Percentiles rank a stretch among this genome's conserved stretches.
Evolutionary conservation across 2,113 vertebrate genomes (phyloP).

Genomic region (Macquaria australasica): DNA sequence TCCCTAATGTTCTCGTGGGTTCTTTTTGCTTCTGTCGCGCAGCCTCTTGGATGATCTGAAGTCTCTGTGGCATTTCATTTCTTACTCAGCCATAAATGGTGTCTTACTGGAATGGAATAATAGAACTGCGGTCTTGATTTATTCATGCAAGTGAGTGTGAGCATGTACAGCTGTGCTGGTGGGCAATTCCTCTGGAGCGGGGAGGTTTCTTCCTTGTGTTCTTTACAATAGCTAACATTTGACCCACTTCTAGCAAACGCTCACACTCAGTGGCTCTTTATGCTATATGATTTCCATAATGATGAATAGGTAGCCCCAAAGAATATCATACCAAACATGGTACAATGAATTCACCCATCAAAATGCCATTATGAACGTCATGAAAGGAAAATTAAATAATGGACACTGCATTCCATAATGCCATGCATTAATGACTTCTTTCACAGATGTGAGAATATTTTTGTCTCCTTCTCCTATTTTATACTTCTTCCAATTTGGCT

Average conservation of each 20-base stretch:
- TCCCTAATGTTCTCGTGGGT: slow-evolving; percentile 54
- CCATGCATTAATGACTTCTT: slow-evolving; percentile 56
- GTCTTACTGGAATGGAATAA: slow-evolving; percentile 71
- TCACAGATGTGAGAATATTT: slow-evolving; percentile 47
- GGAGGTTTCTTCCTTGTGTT: slow-evolving; percentile 50
- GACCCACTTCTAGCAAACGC: slow-evolving; percentile 69
- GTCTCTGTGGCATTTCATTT: slow-evolving; percentile 78
- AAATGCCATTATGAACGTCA: slow-evolving; percentile 61
- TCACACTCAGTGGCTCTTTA: slow-evolving; percentile 46
- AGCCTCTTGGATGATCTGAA: slow-evolving; percentile 60
- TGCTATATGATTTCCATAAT: slow-evolving; percentile 66
- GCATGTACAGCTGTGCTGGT: slow-evolving; percentile 51
- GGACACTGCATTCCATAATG: slow-evolving; percentile 53
- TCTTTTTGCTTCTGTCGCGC: slow-evolving; percentile 51
- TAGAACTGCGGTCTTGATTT: slow-evolving; percentile 69
- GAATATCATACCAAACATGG: slow-evolving; percentile 57
- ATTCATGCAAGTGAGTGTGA: slow-evolving; percentile 73
- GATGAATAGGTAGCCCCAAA: slow-evolving; percentile 48
- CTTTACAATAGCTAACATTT: slow-evolving; percentile 69
- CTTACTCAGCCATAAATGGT: slow-evolving; percentile 70
- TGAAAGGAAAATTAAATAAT: slow-evolving; percentile 63
- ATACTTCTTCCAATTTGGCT: slow-evolving; percentile 48
- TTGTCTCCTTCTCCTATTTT: slow-evolving; percentile 22
- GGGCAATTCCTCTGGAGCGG: slow-evolving; percentile 47
- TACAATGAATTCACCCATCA: slow-evolving; percentile 63